Evolutionary conservation across 2,888 invertebrate genomes (phyloP).

Genomic region (Zhengitettix transpicula): DNA sequence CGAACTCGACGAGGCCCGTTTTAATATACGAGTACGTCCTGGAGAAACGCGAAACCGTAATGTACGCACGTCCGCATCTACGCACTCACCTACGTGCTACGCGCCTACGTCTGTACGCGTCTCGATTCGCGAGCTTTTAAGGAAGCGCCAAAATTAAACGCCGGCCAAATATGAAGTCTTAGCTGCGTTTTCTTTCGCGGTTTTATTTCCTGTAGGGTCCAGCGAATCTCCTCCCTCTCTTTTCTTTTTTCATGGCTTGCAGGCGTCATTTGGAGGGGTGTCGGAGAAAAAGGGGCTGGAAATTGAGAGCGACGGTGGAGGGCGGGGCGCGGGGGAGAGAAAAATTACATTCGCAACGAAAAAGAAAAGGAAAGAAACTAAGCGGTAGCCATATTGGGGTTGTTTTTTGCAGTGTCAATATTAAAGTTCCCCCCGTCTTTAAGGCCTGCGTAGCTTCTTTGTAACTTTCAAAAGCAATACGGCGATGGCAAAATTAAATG

Average conservation of each 20-base stretch:
- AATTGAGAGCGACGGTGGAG: neutral
- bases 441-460: neutral
- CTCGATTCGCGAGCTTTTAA: neutral
- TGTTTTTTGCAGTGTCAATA: slow-evolving; percentile 4
- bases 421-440: neutral
- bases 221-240: slow-evolving; percentile 7
- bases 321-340: slow-evolving; percentile 1
- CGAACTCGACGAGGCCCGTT: no score
- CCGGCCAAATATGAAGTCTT: slow-evolving; percentile 3
- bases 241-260: slow-evolving; percentile 4
- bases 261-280: slow-evolving; percentile 5
- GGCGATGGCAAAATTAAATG: no score
- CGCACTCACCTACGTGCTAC: no score
- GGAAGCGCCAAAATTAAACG: slow-evolving; percentile 5
- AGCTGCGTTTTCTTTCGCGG: slow-evolving; percentile 4
- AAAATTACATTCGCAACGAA: neutral
- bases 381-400: slow-evolving; percentile 6
- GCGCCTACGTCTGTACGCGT: no score
- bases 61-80: no score
- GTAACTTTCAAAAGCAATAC: no score
- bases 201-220: slow-evolving; percentile 10
- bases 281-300: neutral
- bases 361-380: slow-evolving; percentile 1
- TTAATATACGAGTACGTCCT: no score
- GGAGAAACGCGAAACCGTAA: no score